Conservation (phyloP, 2,797 vertebrate species). For the Lycodopsis pacificus region DNA sequence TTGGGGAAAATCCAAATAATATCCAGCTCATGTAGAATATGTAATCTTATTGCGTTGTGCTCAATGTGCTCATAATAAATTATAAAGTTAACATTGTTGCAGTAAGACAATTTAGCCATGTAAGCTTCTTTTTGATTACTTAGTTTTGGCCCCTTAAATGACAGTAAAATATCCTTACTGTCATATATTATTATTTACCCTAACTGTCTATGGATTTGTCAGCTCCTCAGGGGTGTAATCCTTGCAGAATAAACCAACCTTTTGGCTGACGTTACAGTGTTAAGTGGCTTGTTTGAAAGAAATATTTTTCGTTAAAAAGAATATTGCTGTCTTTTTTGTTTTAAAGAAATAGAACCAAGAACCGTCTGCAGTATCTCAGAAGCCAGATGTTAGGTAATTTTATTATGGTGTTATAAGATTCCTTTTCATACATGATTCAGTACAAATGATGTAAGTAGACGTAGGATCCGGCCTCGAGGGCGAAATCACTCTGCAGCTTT, state of each 20-base stretch:
- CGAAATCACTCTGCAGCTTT: constrained; percentile 20
- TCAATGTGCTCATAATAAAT: not conserved
- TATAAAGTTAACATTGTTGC: not conserved
- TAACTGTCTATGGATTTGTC: constrained; percentile 2
- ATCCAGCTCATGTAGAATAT: not conserved
- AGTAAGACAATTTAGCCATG: not conserved
- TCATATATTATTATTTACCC: constrained; percentile 5
- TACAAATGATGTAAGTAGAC: constrained; percentile 19
- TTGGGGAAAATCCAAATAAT: not conserved
- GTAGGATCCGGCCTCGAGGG: constrained; percentile 5
- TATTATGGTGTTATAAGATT: not conserved
- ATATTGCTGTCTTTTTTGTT: not conserved
- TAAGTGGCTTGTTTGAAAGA: not conserved
- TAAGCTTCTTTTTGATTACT: not conserved
- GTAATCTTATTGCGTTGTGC: not conserved
- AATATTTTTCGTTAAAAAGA: not conserved
- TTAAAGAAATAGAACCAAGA: not conserved
- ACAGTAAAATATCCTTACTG: not conserved
- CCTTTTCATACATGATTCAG: constrained; percentile 18
- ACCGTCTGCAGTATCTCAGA: not conserved
- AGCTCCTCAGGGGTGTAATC: constrained; percentile 6
- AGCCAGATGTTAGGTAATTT: not conserved
- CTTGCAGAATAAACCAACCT: not conserved
- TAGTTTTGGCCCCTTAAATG: not conserved
- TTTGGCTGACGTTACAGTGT: not conserved